These are phyloP conservation scores for fruit fly (Drosophila melanogaster) DNA, from an alignment of 1,140 invertebrate species.

Conservation along the genomic window DNA sequence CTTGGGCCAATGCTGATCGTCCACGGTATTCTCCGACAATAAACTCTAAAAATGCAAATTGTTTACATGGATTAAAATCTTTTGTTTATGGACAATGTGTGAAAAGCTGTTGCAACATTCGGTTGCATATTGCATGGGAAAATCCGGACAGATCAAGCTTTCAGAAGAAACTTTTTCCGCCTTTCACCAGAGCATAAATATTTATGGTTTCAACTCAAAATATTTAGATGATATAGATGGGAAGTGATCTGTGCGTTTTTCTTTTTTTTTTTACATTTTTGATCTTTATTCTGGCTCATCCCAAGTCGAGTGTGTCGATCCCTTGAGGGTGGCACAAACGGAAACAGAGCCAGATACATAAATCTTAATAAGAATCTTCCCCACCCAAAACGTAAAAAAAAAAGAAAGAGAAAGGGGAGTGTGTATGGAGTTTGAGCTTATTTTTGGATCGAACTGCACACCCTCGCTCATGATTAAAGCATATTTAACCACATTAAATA, in stretches of 20 bases:
- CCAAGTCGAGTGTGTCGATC: constrained; percentile 14
- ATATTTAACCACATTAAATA: constrained; percentile 32
- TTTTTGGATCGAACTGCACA: constrained; percentile 20
- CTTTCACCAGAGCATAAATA: constrained; percentile 61
- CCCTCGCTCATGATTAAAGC: constrained; percentile 4
- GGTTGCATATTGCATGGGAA: constrained; percentile 40
- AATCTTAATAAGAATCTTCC: constrained; percentile 64
- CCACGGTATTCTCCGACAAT: constrained; percentile 87
- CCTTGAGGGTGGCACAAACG: constrained; percentile 10
- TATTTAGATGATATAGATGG: constrained; percentile 58
- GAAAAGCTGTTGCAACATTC: constrained; percentile 56
- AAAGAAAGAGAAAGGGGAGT: not conserved
- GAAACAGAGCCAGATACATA: constrained; percentile 37
- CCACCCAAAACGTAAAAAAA: not conserved
- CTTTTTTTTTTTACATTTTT: constrained; percentile 22
- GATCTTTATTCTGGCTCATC: constrained; percentile 25
- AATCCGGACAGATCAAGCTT: constrained; percentile 24
- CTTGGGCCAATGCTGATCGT: constrained; percentile 88
- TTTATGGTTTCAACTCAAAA: constrained; percentile 63
- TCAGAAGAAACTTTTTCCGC: constrained; percentile 25
- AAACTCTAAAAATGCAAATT: constrained; percentile 86
- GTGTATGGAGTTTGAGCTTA: constrained; percentile 22
- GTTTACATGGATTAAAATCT: constrained; percentile 13
- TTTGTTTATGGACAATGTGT: constrained; percentile 43
- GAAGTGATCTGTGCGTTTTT: constrained; percentile 25